Base-by-base conservation (phyloP, 2,113 vertebrate genomes). In the Pseudolaguvia tuberculata region DNA sequence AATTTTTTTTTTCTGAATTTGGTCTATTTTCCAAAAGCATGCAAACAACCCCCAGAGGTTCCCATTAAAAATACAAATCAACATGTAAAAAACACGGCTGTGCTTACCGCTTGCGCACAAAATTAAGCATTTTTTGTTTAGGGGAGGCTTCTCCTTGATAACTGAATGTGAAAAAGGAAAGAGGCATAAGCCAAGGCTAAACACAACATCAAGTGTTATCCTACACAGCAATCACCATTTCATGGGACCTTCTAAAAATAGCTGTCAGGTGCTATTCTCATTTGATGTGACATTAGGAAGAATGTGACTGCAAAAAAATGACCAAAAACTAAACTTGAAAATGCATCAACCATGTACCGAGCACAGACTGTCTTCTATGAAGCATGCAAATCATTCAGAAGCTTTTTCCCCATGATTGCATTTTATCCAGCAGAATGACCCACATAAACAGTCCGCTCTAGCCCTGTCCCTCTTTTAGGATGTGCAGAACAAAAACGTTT, bases 91-190 rank as follows among this genome's bases (percentile, higher is more conserved):
- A 80, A 79, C 78, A 81, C 75, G 57, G 68, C 82, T 74, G 79
- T 89, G 87, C 89, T 92, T 90, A 92, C 88, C 87, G 92, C 86
- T 89, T 88, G 87, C 84, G 87, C 85, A 91, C 90, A 89, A 88
- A 84, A 91, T 83, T 89, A 89, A 89, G 86, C 81, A 89, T 86
- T 91, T 91, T 81, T 88, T 86, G 88, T 92, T 89, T 91, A 91
- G 90, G 84, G 87, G 89, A 91, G 83, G 87, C 88, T 75, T 85
- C 89, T 88, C 83, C 86, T 88, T 65, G 87, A 85, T 85, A 91
- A 92, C 89, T 90, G 85, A 91, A 89, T 87, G 78, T 86, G 80
- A 82, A 85, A 89, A 87, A 88, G 83, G 88, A 84, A 80, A 84
- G 66, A 78, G 68, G 72, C 62, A 72, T 82, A 76, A 82, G 81